Evolutionary conservation across 2,888 invertebrate genomes (phyloP).

Genomic region (Orchesella flavescens): DNA sequence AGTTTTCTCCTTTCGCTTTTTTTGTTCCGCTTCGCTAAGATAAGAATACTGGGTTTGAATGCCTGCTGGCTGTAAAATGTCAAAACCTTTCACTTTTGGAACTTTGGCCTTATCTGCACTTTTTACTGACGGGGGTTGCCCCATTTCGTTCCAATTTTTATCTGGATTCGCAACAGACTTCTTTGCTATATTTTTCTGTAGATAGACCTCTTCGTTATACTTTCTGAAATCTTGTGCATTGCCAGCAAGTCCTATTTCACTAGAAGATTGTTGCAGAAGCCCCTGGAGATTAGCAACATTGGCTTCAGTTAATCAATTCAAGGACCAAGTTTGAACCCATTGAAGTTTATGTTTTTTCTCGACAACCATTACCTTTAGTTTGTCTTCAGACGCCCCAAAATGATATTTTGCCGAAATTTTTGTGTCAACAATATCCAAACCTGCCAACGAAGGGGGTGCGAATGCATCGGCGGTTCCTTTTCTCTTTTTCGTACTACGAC

Average conservation of each 20-base stretch:
- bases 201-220: constrained; percentile 29
- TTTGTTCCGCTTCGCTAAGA: neutral
- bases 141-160: neutral
- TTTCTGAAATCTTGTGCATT: constrained; percentile 10
- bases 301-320: too few species aligned
- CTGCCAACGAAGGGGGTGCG: constrained; percentile 15
- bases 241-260: constrained; percentile 12
- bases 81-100: constrained; percentile 48
- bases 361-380: constrained; percentile 3
- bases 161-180: neutral
- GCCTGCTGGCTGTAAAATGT: neutral
- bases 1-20: neutral
- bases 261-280: constrained; percentile 4
- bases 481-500: constrained; percentile 15
- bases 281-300: too few species aligned
- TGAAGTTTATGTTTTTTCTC: too few species aligned
- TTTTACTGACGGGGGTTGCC: neutral
- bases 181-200: neutral
- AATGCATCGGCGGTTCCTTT: neutral
- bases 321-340: too few species aligned
- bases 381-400: constrained; percentile 6
- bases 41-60: too few species aligned
- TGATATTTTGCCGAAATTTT: too few species aligned
- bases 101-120: neutral
- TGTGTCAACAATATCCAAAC: neutral